Percentiles rank a stretch among this genome's conserved stretches.
Conservation (phyloP, 1,140 invertebrate genomes). For the Drusus annulatus region DNA sequence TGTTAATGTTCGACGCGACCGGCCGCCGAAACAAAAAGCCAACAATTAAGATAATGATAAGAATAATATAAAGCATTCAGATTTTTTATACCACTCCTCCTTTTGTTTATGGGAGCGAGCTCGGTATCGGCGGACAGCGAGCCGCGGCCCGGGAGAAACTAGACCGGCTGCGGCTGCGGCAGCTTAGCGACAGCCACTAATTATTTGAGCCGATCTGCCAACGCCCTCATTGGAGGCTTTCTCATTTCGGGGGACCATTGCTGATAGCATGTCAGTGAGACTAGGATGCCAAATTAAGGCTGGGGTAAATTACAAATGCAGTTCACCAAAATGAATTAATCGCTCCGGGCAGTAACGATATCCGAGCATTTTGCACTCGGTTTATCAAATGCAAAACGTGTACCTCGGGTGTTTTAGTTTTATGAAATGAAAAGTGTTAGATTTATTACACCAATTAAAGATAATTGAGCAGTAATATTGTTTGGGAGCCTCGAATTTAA, state of each 20-base stretch:
- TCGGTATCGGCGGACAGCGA: constrained; percentile 3
- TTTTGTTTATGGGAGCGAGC: constrained; percentile 24
- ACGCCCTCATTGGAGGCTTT: no score
- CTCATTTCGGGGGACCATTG: no score
- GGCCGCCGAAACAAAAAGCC: constrained; percentile 55
- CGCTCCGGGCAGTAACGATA: neutral
- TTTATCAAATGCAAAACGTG: neutral
- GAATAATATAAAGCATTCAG: constrained; percentile 51
- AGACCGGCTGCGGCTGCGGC: neutral
- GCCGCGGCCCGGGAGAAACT: neutral
- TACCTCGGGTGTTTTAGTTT: neutral
- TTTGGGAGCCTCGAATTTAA: constrained; percentile 20
- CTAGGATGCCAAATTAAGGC: no score
- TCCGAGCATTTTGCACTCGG: constrained; percentile 3
- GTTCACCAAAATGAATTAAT: no score
- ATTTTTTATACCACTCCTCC: constrained; percentile 32
- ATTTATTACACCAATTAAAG: constrained; percentile 21
- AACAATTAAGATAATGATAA: constrained; percentile 58
- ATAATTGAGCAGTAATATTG: constrained; percentile 18
- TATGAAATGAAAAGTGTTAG: constrained; percentile 33
- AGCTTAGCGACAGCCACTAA: no score
- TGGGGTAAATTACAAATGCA: no score
- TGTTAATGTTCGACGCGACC: constrained; percentile 54
- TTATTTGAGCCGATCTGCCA: no score
- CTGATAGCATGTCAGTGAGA: no score